A percentile compares a stretch with the other conserved stretches of the same genome.
Evolutionary conservation across 2,888 invertebrate genomes (phyloP).

Genomic region (Drosophila pseudotakahashii): DNA sequence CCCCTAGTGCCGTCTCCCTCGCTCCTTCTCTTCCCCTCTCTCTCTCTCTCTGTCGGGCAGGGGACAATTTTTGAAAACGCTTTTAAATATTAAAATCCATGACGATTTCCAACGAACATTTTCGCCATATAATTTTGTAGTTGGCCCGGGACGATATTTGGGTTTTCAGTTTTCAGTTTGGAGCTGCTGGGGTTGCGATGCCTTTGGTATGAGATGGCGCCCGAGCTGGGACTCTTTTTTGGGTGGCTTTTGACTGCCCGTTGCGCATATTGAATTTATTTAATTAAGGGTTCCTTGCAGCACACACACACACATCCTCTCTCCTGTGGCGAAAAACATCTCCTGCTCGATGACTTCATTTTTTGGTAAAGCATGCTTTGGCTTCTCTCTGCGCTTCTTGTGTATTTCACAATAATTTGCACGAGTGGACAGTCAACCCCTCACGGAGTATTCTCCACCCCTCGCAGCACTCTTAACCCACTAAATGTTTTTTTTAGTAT

Average conservation of each 20-base stretch:
- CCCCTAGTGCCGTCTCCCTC: neutral
- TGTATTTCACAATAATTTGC: slow-evolving; percentile 77
- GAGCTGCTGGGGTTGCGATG: neutral
- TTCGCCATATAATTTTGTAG: slow-evolving; percentile 74
- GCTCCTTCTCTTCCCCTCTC: neutral
- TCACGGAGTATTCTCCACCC: slow-evolving; percentile 7
- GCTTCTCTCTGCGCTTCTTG: slow-evolving; percentile 39
- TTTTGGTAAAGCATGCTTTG: slow-evolving; percentile 71
- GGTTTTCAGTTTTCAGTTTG: slow-evolving; percentile 19
- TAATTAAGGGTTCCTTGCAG: slow-evolving; percentile 82
- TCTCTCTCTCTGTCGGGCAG: slow-evolving; percentile 20
- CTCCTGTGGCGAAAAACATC: slow-evolving; percentile 36
- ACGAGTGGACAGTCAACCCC: slow-evolving; percentile 60
- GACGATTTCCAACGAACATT: slow-evolving; percentile 80
- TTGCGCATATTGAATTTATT: slow-evolving; percentile 84
- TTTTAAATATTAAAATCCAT: slow-evolving; percentile 84
- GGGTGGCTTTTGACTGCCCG: slow-evolving; percentile 63
- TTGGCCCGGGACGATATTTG: slow-evolving; percentile 39
- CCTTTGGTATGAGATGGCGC: neutral
- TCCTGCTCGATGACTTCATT: slow-evolving; percentile 81
- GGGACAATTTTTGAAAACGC: slow-evolving; percentile 74
- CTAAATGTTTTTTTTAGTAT: neutral
- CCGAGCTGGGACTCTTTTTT: slow-evolving; percentile 22
- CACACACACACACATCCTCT: slow-evolving; percentile 45
- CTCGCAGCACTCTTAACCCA: neutral